Evolutionary conservation across 2,113 vertebrate genomes (phyloP).

Genomic region (Paralichthys olivaceus): DNA sequence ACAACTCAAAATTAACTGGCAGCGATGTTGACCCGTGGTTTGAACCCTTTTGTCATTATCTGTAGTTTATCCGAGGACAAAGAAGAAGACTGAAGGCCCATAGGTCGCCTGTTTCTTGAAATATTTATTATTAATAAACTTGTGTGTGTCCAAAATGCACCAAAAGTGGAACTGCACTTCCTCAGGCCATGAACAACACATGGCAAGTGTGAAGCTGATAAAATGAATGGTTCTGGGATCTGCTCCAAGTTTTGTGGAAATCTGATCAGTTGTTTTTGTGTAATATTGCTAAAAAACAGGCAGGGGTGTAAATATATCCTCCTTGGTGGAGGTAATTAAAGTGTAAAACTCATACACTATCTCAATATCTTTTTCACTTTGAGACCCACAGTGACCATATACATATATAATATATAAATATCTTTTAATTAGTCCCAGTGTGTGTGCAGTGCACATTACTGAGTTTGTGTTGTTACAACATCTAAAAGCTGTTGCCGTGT

Average conservation of each 20-base stretch:
- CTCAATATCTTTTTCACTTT: neutral
- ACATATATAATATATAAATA: conserved; percentile 5
- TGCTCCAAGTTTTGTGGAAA: neutral
- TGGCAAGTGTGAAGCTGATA: neutral
- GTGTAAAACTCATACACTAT: neutral
- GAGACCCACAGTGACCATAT: neutral
- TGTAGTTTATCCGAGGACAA: too few relatives aligned
- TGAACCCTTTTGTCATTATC: too few relatives aligned
- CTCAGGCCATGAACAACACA: too few relatives aligned
- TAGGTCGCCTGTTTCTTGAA: too few relatives aligned
- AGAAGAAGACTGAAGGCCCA: too few relatives aligned
- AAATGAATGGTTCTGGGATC: neutral
- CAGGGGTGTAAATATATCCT: neutral
- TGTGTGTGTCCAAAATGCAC: too few relatives aligned
- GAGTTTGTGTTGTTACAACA: neutral
- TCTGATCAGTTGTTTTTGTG: neutral
- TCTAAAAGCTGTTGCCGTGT: neutral
- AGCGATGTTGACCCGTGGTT: too few relatives aligned
- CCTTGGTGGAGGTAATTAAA: neutral
- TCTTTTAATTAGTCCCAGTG: conserved; percentile 38
- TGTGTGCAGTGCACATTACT: conserved; percentile 12
- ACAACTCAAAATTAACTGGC: too few relatives aligned
- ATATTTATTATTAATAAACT: too few relatives aligned
- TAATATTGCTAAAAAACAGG: neutral
- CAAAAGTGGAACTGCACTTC: too few relatives aligned